Percentiles rank a stretch among this genome's conserved stretches.
phyloP scores from a whole-genome alignment of 2,888 invertebrate species.

The Pocota personata region DNA sequence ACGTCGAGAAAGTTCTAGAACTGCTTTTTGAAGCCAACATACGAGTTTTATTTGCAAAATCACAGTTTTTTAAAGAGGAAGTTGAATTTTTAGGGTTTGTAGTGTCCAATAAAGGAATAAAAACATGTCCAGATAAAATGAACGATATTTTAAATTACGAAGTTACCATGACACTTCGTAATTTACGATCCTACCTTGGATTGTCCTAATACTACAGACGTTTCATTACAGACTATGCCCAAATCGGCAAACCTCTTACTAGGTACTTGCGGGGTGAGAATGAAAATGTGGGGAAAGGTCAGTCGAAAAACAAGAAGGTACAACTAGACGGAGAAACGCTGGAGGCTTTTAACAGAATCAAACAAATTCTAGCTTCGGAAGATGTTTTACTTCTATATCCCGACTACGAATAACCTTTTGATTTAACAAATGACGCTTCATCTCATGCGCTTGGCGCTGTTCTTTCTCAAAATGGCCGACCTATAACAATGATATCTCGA shows the following conservation, averaged over 20 bases:
- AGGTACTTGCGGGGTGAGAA: conserved; percentile 38
- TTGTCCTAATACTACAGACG: conserved; percentile 54
- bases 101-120: not conserved
- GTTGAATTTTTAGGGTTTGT: not conserved
- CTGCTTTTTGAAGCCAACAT: conserved; percentile 21
- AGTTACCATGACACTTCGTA: not conserved
- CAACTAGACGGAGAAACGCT: conserved; percentile 36
- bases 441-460: conserved; percentile 50
- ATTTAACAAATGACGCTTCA: conserved; percentile 58
- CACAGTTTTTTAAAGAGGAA: not conserved
- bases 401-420: conserved; percentile 42
- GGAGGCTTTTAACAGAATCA: conserved; percentile 34
- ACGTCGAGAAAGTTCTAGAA: not conserved
- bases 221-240: conserved; percentile 55
- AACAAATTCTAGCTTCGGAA: conserved; percentile 33
- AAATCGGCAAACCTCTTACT: conserved; percentile 56
- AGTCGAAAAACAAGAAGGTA: conserved; percentile 43
- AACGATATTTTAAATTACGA: not conserved
- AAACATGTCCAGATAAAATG: conserved; percentile 23
- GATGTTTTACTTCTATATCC: too few relatives aligned
- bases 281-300: conserved; percentile 35
- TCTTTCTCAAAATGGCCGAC: conserved; percentile 54
- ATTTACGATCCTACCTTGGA: not conserved
- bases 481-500: conserved; percentile 58
- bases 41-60: conserved; percentile 18